These are phyloP conservation scores for Glareola pratincola DNA, from an alignment of 2,113 vertebrate genomes.

Conservation along the genomic window DNA sequence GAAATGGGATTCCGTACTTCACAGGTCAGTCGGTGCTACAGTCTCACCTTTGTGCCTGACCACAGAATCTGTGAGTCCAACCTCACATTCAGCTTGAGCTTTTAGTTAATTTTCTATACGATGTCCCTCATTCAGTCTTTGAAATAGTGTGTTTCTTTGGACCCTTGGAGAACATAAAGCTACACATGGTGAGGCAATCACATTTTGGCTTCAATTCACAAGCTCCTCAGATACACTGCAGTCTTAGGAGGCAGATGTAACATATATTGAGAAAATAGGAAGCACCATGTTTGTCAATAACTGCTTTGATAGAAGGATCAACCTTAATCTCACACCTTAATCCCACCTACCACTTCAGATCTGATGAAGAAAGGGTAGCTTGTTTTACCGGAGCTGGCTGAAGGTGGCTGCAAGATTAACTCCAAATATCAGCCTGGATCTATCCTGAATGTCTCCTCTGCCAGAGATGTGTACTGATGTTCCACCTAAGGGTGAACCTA, in stretches of 20 bases:
- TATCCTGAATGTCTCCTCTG: not conserved
- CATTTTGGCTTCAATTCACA: not conserved
- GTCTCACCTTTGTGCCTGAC: not conserved
- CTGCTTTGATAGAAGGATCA: conserved; percentile 12
- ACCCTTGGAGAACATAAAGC: not conserved
- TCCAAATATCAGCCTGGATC: not conserved
- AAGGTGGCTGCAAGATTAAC: not conserved
- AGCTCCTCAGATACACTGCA: not conserved
- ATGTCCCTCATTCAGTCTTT: not conserved
- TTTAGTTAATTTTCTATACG: not conserved
- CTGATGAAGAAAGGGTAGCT: not conserved
- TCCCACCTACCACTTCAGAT: not conserved
- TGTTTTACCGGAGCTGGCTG: not conserved
- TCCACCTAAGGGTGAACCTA: not conserved
- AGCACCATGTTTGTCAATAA: not conserved
- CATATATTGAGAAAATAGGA: not conserved
- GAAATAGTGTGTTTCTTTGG: not conserved
- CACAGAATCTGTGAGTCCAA: not conserved
- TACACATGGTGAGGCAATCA: not conserved
- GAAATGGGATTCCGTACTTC: not conserved
- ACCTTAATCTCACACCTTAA: not conserved
- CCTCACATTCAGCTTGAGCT: not conserved
- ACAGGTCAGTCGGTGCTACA: not conserved
- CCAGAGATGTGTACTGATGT: not conserved
- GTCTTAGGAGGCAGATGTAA: not conserved